Conservation (phyloP, 2,113 vertebrate genomes). For the Callorhinus ursinus region DNA sequence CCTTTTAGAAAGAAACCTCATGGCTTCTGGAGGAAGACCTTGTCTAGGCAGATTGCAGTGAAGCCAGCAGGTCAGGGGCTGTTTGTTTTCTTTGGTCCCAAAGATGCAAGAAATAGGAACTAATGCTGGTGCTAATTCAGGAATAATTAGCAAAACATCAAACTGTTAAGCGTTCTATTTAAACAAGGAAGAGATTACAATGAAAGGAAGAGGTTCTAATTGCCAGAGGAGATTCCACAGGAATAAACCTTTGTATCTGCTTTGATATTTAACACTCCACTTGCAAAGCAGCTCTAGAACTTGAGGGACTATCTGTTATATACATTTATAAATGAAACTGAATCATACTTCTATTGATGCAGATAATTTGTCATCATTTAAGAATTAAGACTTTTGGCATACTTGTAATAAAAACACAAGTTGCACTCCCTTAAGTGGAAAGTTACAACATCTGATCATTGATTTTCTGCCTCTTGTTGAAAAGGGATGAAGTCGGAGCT, state of each 20-base stretch:
- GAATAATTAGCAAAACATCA: neutral
- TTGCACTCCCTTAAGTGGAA: conserved; percentile 13
- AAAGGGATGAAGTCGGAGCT: conserved; percentile 39
- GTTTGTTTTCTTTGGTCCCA: neutral
- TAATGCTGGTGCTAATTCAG: neutral
- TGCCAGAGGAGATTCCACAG: neutral
- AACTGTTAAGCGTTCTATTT: neutral
- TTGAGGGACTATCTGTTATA: neutral
- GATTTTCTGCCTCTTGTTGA: conserved; percentile 54
- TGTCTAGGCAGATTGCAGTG: neutral
- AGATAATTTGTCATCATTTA: conserved; percentile 49
- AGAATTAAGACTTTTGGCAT: neutral
- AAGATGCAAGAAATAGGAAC: neutral
- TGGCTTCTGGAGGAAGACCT: neutral
- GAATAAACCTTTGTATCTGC: conserved; percentile 39
- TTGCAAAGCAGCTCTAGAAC: conserved; percentile 45
- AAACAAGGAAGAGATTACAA: conserved; percentile 24
- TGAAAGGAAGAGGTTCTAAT: conserved; percentile 55
- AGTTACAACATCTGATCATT: neutral
- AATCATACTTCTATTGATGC: neutral
- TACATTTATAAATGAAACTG: conserved; percentile 61
- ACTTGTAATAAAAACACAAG: conserved; percentile 31
- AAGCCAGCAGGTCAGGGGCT: neutral
- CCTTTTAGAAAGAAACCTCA: neutral
- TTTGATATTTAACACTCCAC: conserved; percentile 25